Percentiles rank a stretch among this genome's conserved stretches.
Conservation (phyloP, 2,888 invertebrate genomes). For the Gryllus longicercus region DNA sequence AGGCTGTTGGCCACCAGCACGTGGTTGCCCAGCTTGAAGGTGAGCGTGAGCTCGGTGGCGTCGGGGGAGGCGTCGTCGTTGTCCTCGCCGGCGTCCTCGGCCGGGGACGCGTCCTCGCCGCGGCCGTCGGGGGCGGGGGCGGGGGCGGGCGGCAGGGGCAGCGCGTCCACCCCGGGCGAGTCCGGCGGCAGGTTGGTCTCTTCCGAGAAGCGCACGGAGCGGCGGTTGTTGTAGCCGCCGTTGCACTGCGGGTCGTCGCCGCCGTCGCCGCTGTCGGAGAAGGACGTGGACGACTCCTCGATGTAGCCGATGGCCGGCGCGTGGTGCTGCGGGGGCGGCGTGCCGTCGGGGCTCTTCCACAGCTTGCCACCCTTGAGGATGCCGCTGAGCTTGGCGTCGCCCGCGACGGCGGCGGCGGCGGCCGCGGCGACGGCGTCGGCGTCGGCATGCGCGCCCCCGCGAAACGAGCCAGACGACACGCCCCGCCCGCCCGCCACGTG, state of each 20-base stretch:
- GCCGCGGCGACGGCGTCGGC: slow-evolving; percentile 46
- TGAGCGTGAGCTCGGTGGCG: slow-evolving; percentile 52
- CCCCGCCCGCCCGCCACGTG: slow-evolving; percentile 34
- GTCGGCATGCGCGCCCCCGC: slow-evolving; percentile 44
- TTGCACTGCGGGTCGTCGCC: slow-evolving; percentile 43
- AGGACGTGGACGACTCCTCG: slow-evolving; percentile 66
- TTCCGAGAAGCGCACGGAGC: slow-evolving; percentile 35
- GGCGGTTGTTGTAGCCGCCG: slow-evolving; percentile 48
- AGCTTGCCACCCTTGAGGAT: slow-evolving; percentile 74
- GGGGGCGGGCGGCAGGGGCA: background rate
- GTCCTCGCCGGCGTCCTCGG: slow-evolving; percentile 44
- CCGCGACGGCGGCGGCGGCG: slow-evolving; percentile 56
- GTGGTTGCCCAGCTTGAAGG: slow-evolving; percentile 57
- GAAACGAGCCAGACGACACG: background rate
- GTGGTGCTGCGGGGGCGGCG: slow-evolving; percentile 46
- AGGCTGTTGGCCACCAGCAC: slow-evolving; percentile 55
- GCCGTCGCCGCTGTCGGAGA: slow-evolving; percentile 44
- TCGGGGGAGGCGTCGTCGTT: slow-evolving; percentile 34
- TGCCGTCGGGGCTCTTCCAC: slow-evolving; percentile 60
- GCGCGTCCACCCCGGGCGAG: background rate
- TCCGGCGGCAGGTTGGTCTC: slow-evolving; percentile 33
- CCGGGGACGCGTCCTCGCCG: slow-evolving; percentile 38
- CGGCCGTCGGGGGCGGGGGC: slow-evolving; percentile 39
- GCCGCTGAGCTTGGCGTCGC: slow-evolving; percentile 59
- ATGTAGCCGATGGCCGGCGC: slow-evolving; percentile 47